Conservation (phyloP, 2,888 invertebrate genomes). For the Conchocele bisecta region DNA sequence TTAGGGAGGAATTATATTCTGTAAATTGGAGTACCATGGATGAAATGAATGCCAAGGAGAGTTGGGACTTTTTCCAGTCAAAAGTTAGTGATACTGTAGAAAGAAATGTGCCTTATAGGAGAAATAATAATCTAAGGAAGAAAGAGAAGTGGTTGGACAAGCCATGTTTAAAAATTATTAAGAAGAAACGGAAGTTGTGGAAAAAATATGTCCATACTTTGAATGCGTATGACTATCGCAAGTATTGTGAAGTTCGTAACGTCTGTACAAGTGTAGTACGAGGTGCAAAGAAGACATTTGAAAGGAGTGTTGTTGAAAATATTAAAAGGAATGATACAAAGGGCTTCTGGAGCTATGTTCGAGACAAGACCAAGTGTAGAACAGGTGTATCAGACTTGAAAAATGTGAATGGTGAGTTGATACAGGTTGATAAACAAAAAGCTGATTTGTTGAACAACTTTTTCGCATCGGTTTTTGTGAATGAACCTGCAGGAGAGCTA, state of each 20-base stretch:
- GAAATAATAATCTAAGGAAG: not conserved
- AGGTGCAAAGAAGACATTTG: slow-evolving; percentile 1
- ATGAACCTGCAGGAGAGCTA: not conserved
- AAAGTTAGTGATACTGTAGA: not conserved
- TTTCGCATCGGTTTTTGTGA: slow-evolving; percentile 5
- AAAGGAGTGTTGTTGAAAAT: not conserved
- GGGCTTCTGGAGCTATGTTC: slow-evolving; percentile 11
- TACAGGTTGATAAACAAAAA: not conserved
- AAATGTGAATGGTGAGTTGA: not conserved
- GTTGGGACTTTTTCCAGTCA: not conserved
- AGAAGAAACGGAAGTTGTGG: not conserved
- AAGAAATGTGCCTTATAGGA: slow-evolving; percentile 3
- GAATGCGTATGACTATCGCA: not conserved
- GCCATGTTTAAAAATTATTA: not conserved
- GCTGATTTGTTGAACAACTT: not conserved
- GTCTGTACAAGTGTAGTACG: not conserved
- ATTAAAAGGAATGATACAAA: slow-evolving; percentile 1
- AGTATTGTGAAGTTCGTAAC: not conserved
- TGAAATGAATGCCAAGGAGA: not conserved
- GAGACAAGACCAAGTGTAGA: not conserved
- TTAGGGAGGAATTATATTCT: not conserved
- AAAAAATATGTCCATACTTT: slow-evolving; percentile 3
- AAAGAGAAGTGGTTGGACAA: not conserved
- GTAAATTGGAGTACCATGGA: not conserved
- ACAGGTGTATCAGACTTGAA: not conserved